phyloP scores from a whole-genome alignment of 1,140 invertebrate species.

The Sminthurides bifidus region DNA sequence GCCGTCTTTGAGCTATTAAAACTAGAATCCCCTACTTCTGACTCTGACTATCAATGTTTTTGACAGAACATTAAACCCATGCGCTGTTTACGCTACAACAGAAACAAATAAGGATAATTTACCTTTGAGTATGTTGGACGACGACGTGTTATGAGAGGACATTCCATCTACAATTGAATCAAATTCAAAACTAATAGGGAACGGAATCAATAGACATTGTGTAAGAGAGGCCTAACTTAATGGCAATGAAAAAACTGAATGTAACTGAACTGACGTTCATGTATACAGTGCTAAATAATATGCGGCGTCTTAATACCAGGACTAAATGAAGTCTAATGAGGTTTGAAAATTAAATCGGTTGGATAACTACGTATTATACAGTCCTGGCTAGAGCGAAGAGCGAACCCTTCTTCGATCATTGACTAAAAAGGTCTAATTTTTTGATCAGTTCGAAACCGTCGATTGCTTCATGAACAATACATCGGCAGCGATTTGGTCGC shows the following conservation, averaged over 20 bases:
- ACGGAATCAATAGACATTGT: no score
- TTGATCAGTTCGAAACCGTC: no score
- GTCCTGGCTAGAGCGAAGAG: no score
- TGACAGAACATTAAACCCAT: background rate
- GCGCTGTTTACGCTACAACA: constrained; percentile 5
- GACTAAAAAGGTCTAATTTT: no score
- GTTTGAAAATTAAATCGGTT: background rate
- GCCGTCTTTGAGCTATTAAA: no score
- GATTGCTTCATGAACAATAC: no score
- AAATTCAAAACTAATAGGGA: constrained; percentile 22
- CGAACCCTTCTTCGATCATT: no score
- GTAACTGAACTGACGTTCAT: background rate
- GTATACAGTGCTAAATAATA: background rate
- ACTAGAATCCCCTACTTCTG: no score
- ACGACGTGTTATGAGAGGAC: constrained; percentile 56
- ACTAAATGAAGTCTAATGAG: background rate
- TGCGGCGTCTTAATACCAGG: background rate
- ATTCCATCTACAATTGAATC: constrained; percentile 51
- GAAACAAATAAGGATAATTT: constrained; percentile 35
- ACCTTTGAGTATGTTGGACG: constrained; percentile 67
- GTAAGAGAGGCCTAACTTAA: no score
- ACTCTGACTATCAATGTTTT: background rate
- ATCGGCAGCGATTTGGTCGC: no score
- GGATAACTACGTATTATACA: no score
- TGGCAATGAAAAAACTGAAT: constrained; percentile 5